Base-by-base conservation (phyloP, 2,113 vertebrate genomes). In the Bettongia penicillata region DNA sequence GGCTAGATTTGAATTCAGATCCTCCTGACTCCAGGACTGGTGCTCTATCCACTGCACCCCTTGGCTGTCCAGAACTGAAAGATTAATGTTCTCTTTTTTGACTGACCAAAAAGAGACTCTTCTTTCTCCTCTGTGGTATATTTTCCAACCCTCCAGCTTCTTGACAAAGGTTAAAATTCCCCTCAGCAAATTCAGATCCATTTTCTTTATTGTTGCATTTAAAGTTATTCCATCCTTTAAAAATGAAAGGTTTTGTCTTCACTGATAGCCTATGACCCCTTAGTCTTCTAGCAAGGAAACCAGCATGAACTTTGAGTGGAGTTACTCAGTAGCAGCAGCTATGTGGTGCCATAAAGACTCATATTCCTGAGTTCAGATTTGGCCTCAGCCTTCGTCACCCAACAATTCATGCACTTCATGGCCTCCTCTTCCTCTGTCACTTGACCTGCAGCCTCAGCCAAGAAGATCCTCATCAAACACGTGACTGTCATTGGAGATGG, bases 401-500 rank as follows among this genome's bases (percentile, higher is more conserved):
- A 98, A 61, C 98, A 98, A 2, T 50, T 99, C 52, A 77, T 98
- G 25, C 98, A 97, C 53, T 97, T 99, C 84, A 77, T 94, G 22
- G 95, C 99, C 52, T 98, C 98, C 0, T 97, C 98, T 90, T 98
- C 98, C 0, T 97, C 98, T 37, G 96, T 98, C 43, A 96, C 97
- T 90, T 95, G 97, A 0, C 98, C 98, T 1, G 89, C 97, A 16
- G 98, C 97, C 19, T 31, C 97, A 0, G 97, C 96, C 16, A 98
- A 98, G 96, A 98, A 98, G 50, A 98, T 98, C 94, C 19, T 97
- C 48, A 98, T 99, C 37, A 99, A 99, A 91, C 98, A 99, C 43
- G 98, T 99, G 5, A 99, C 99, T 0, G 98, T 99, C 89, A 99
- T 99, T 98, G 99, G 99, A 89, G 99, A 99, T 0, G 99, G 99